Base-by-base conservation (phyloP, 2,113 vertebrate genomes). In the Pogonocichla stellata region DNA sequence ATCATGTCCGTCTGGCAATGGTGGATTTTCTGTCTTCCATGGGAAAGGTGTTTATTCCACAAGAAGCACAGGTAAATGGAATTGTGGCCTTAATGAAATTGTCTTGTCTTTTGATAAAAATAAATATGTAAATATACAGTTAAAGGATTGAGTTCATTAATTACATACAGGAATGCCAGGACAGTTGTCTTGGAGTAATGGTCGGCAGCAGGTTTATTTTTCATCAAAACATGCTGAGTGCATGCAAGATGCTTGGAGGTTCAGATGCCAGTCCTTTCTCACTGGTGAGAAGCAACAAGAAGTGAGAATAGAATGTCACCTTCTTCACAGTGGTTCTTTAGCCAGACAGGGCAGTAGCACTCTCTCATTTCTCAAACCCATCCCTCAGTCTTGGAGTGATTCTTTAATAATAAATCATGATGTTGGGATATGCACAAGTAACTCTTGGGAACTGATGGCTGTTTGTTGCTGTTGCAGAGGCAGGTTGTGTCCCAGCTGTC, bases 21-120 rank as follows among this genome's bases (percentile, higher is more conserved):
- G 94, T 98, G 82, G 98, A 98, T 84, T 99, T 99, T 88, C 94
- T 99, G 19, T 98, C 98, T 74, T 98, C 98, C 15, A 81, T 99
- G 65, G 99, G 99, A 69, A 99, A 98, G 92, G 94, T 98, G 53
- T 98, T 98, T 69, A 92, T 99, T 64, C 98, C 98, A 73, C 94
- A 94, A 42, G 97, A 98, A 83, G 93, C 97, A 85, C 99, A 99
- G 99, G 99, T 99, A 96, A 93, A 54, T 74, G 14, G 10, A 86
- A 15, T 8, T 51, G 36, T 66, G 61, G 29, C 14, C 45, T 57
- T 88, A 47, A 62, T 61, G 42, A 78, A 67, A 65, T 40, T 31
- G 17, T 19, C 19, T 54, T 69, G 19, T 28, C 26, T 83, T 71
- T 45, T 24, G 36, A 81, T 70, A 17, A 61, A 90, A 74, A 60